Percentiles rank a stretch among this genome's conserved stretches.
Conservation (phyloP, 1,140 invertebrate species). For the Dinothrombium tinctorium region DNA sequence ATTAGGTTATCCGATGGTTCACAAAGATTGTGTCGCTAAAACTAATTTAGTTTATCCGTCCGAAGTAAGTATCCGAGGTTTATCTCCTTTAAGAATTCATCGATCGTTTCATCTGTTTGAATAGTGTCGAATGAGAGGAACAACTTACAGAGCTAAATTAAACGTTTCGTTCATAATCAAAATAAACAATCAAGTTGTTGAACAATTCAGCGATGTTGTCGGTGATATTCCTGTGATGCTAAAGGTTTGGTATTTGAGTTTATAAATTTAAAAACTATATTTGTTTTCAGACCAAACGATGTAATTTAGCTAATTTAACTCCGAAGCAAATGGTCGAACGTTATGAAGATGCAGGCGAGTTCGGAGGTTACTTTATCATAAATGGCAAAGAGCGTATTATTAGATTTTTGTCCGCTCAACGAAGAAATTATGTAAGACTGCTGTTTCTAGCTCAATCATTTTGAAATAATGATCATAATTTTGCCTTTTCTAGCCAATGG, state of each 20-base stretch:
- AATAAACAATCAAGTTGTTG: constrained; percentile 35
- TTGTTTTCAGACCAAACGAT: constrained; percentile 48
- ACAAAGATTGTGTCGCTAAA: constrained; percentile 14
- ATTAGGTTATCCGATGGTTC: constrained; percentile 4
- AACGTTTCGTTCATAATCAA: constrained; percentile 37
- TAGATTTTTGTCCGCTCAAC: constrained; percentile 55
- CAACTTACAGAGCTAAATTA: constrained; percentile 52
- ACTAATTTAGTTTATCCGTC: constrained; percentile 20
- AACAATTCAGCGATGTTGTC: constrained; percentile 38
- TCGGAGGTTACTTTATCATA: constrained; percentile 86
- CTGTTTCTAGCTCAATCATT: not conserved
- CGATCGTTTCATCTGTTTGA: constrained; percentile 22
- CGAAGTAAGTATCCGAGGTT: constrained; percentile 17
- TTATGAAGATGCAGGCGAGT: constrained; percentile 71
- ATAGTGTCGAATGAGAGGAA: constrained; percentile 53
- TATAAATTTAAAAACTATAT: constrained; percentile 9
- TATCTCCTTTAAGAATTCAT: not conserved
- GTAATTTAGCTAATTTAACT: constrained; percentile 47
- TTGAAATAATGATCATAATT: constrained; percentile 30
- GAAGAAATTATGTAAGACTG: constrained; percentile 26
- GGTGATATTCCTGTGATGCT: constrained; percentile 76
- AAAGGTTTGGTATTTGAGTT: constrained; percentile 32
- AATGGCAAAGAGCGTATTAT: constrained; percentile 65
- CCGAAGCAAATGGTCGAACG: constrained; percentile 46
- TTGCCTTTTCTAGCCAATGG: constrained; percentile 37